Evolutionary conservation across 2,888 invertebrate genomes (phyloP).

Genomic region (Sphecodes monilicornis): DNA sequence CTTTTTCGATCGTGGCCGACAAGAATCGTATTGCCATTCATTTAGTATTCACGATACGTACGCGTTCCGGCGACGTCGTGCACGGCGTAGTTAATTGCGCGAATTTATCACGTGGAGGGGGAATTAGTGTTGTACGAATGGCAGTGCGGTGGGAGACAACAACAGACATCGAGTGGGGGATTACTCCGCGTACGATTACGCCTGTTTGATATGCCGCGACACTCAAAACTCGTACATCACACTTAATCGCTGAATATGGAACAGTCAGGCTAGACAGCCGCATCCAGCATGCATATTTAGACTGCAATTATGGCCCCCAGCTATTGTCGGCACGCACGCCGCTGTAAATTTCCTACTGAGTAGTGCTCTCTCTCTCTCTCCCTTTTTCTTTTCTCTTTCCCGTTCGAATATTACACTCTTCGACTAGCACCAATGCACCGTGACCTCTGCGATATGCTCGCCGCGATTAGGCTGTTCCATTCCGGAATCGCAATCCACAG

Average conservation of each 20-base stretch:
- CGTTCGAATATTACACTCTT: background rate
- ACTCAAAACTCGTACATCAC: conserved; percentile 82
- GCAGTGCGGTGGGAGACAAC: conserved; percentile 26
- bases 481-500: background rate
- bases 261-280: conserved; percentile 73
- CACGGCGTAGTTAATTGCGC: conserved; percentile 77
- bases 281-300: conserved; percentile 77
- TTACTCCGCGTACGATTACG: conserved; percentile 75
- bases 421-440: background rate
- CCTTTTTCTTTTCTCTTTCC: background rate
- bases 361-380: conserved; percentile 21
- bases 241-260: conserved; percentile 83
- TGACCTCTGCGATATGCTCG: background rate
- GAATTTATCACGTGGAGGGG: conserved; percentile 75
- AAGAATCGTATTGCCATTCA: conserved; percentile 45
- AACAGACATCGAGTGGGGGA: conserved; percentile 46
- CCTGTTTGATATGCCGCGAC: conserved; percentile 80
- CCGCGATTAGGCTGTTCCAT: background rate
- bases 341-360: conserved; percentile 67
- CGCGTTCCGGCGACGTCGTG: conserved; percentile 51
- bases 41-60: conserved; percentile 59
- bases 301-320: conserved; percentile 76
- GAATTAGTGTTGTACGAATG: conserved; percentile 34
- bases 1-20: conserved; percentile 32
- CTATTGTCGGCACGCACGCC: conserved; percentile 77